Evolutionary conservation across 2,797 vertebrate genomes (phyloP).

Genomic region (Lepus townsendii): DNA sequence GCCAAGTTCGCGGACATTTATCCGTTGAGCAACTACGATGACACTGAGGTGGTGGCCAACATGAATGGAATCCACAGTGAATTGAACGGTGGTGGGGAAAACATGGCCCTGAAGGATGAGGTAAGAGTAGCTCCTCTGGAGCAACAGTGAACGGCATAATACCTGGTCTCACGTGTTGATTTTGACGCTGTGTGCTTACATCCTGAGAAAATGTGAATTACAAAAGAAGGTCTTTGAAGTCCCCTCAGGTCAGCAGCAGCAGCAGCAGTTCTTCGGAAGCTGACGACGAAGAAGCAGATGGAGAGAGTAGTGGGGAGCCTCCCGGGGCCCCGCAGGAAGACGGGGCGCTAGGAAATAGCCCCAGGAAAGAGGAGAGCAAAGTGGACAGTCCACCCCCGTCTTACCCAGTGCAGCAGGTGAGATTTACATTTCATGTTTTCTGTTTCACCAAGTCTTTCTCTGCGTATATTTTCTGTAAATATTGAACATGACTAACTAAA

Average conservation of each 20-base stretch:
- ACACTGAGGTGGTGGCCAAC: constrained; percentile 90
- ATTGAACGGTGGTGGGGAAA: constrained; percentile 93
- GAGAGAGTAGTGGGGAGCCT: constrained; percentile 91
- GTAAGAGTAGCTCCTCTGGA: constrained; percentile 77
- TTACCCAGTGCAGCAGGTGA: constrained; percentile 95
- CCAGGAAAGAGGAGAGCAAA: constrained; percentile 86
- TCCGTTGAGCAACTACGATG: constrained; percentile 94
- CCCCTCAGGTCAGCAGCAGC: constrained; percentile 93
- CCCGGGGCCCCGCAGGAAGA: constrained; percentile 90
- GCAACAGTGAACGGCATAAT: accelerated
- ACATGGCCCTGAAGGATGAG: constrained; percentile 93
- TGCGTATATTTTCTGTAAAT: not conserved
- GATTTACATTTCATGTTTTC: not conserved
- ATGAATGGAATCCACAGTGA: constrained; percentile 95
- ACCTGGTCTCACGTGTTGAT: not conserved
- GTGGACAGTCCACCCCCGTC: constrained; percentile 94
- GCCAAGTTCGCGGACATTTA: constrained; percentile 96
- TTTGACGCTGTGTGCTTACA: not conserved
- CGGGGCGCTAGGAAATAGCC: constrained; percentile 88
- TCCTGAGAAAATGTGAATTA: not conserved
- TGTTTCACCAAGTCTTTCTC: not conserved
- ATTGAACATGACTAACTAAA: too few species aligned
- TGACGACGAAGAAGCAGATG: constrained; percentile 96
- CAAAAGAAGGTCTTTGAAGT: constrained; percentile 83
- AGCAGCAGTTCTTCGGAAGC: constrained; percentile 95